Evolutionary conservation across 2,113 vertebrate species (phyloP).

Genomic region (Epinephelus cyanopodus): DNA sequence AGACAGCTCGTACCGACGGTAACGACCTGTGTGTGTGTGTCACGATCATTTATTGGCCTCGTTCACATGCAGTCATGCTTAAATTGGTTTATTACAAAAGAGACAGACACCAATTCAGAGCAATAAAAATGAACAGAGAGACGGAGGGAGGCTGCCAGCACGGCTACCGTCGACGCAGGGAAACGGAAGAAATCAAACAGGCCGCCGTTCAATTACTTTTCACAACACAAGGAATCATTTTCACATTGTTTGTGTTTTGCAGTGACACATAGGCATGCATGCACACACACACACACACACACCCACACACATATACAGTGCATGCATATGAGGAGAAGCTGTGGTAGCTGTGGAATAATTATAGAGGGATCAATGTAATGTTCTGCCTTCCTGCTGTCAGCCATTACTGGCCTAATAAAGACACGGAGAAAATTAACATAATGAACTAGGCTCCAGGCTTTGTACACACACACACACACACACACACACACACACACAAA

Average conservation of each 20-base stretch:
- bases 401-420: slow-evolving; percentile 73
- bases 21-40: slow-evolving; percentile 7
- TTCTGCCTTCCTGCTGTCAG: slow-evolving; percentile 62
- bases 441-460: slow-evolving; percentile 57
- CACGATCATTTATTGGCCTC: slow-evolving; percentile 22
- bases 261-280: not conserved
- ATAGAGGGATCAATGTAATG: slow-evolving; percentile 66
- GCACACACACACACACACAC: slow-evolving; percentile 1
- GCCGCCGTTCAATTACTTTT: not conserved
- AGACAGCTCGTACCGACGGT: not conserved
- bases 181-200: slow-evolving; percentile 3
- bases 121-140: slow-evolving; percentile 3
- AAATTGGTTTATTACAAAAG: slow-evolving; percentile 22
- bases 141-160: not conserved
- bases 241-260: slow-evolving; percentile 8
- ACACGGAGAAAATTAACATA: slow-evolving; percentile 62
- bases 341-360: slow-evolving; percentile 59
- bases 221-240: not conserved
- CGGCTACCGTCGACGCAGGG: not conserved
- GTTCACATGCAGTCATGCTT: slow-evolving; percentile 31
- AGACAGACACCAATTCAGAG: slow-evolving; percentile 24
- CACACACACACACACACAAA: slow-evolving; percentile 30
- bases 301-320: not conserved
- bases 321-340: slow-evolving; percentile 18
- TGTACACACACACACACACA: slow-evolving; percentile 27